Base-by-base conservation (phyloP, 92 coral and sea anemone genomes). In the Bergia sp. region DNA sequence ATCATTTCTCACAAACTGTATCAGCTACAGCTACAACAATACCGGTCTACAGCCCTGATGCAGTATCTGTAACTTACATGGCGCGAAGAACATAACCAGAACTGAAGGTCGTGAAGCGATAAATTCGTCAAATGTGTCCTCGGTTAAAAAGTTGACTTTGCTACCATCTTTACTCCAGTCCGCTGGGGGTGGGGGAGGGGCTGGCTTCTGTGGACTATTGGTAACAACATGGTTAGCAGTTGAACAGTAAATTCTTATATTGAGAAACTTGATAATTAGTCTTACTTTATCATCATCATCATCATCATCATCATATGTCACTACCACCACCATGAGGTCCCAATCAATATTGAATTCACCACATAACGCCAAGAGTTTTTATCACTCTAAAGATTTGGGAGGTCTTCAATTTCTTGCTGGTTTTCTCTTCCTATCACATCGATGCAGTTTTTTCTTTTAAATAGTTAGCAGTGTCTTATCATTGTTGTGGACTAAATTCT, bases 121-220 rank as follows among this genome's bases (percentile, higher is more conserved):
- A 82, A 90, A 97, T 40, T 92, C 79, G 42, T 90, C 95, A 89
- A 92, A 94, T 7, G 93, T 85, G 80, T 94, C 94, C 58, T 90
- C 94, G 29, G 98, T 92, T 86, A 95, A 79, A 89, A 96, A 96
- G 45, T 91, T 92, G 75, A 97, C 99, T 88, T 94, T 90, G 61
- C 95, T 93, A 55, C 90, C 90, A 61, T 93, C 98, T 66, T 94
- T 95, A 81, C 99, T 97, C 99, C 99, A 97, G 87, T 97, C 99
- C 53, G 94, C 90, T 73, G 98, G 98, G 44, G 98, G 98, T 12
- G 96, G 85, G 49, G 92, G 94, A 42, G 98, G 95, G 37, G 81
- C 92, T 40, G 96, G 96, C 92, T 95, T 93, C 91, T 95, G 91
- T 23, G 98, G 98, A 92, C 98, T 95, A 88, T 41, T n/a, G 2